Evolutionary conservation across 92 coral and sea anemone species (phyloP).

Genomic region (Epizoanthus fatuus): DNA sequence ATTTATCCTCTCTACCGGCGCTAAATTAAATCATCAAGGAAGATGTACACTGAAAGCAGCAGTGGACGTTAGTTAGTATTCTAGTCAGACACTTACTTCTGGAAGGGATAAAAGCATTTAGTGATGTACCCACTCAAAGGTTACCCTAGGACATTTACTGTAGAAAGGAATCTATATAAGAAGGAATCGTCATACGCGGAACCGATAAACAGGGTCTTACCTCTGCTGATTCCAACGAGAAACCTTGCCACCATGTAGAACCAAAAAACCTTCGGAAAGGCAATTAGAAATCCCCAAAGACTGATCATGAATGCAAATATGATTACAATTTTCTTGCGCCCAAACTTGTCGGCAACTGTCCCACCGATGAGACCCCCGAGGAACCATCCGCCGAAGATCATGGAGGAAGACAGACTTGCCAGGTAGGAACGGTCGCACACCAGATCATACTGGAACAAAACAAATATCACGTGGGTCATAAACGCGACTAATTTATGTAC

Average conservation of each 20-base stretch:
- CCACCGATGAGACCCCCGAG: constrained; percentile 5
- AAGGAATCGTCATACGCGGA: too few relatives aligned
- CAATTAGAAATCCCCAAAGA: constrained; percentile 12
- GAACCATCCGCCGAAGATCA: constrained; percentile 6
- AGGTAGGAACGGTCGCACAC: background rate
- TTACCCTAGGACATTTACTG: background rate
- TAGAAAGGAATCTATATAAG: too few relatives aligned
- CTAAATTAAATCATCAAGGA: too few relatives aligned
- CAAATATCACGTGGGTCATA: too few relatives aligned
- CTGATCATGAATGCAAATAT: constrained; percentile 4
- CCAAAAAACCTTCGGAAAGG: constrained; percentile 9
- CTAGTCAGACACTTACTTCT: too few relatives aligned
- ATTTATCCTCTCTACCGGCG: too few relatives aligned
- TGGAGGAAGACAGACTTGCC: constrained; percentile 3
- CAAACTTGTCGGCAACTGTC: background rate
- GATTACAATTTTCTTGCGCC: background rate
- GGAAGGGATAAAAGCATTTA: too few relatives aligned
- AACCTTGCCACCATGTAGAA: background rate
- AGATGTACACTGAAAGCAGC: too few relatives aligned
- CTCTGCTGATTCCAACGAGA: constrained; percentile 1
- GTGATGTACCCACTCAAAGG: too few relatives aligned
- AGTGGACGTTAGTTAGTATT: too few relatives aligned
- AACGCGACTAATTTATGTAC: too few relatives aligned
- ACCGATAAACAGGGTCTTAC: background rate
- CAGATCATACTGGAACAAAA: background rate